These are phyloP conservation scores for Gari tellinella DNA, from an alignment of 2,888 invertebrate genomes.

Conservation along the genomic window DNA sequence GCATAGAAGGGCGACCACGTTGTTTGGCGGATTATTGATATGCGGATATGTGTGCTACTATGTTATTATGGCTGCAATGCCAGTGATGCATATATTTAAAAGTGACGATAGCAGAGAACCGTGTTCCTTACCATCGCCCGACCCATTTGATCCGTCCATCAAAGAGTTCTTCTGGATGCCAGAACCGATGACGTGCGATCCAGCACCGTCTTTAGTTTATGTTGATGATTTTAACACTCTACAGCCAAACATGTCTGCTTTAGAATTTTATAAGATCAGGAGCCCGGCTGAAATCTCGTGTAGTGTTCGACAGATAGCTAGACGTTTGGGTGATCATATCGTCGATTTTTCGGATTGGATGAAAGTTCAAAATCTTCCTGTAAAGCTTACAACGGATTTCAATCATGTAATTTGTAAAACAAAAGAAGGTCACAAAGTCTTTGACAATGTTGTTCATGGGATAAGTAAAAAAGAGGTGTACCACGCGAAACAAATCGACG, in stretches of 20 bases:
- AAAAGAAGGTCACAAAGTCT: not conserved
- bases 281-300: not conserved
- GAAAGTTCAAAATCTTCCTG: constrained; percentile 12
- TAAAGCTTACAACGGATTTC: constrained; percentile 32
- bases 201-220: constrained; percentile 13
- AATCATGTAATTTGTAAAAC: constrained; percentile 21
- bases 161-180: constrained; percentile 26
- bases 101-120: constrained; percentile 2
- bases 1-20: no score
- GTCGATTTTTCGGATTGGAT: constrained; percentile 14
- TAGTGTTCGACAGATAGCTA: not conserved
- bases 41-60: no score
- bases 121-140: constrained; percentile 24
- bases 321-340: constrained; percentile 9
- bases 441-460: not conserved
- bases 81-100: constrained; percentile 10
- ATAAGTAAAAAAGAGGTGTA: not conserved
- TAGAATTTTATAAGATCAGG: not conserved
- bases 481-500: not conserved
- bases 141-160: constrained; percentile 36
- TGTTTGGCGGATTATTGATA: no score
- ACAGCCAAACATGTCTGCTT: not conserved
- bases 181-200: constrained; percentile 19
- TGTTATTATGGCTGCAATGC: not conserved
- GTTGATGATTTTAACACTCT: constrained; percentile 11